Evolutionary conservation across 2,113 vertebrate genomes (phyloP), one percentile per base, ranked within the genome.

Genomic region (Dromaius novaehollandiae): DNA sequence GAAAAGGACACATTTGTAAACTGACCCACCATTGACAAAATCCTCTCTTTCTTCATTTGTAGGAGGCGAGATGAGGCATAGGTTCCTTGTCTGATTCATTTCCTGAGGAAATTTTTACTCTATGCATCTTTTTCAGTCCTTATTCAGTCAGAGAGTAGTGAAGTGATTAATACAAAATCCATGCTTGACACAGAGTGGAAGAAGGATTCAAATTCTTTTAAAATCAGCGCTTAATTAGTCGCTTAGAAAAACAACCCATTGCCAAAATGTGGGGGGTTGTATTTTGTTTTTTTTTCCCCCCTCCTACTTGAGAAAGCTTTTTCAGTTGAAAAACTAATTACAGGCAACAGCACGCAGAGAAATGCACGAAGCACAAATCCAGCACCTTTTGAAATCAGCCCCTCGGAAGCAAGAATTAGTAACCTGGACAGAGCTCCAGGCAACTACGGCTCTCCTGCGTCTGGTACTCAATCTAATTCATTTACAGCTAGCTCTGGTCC

Each of bases 1-100:
- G 90, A 95, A 91, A 91, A 98, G 95, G 96, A 97, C 93, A 89
- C 95, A 55, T 94, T 97, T 97, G 96, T 96, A 96, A 98, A 97
- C 87, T 96, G 97, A 97, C 96, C 97, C 96, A 95, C 96, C 97
- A 97, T 80, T 96, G 97, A 97, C 95, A 97, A 96, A 93, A 95
- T 94, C 89, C 93, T 96, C 93, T 86, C 90, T 87, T 78, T 83
- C 96, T 95, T 88, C 96, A 17, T 48, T 86, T 78, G 96, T 50
- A 89, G 95, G 96, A 96, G 93, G 88, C 69, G 51, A 89, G 95
- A 97, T 95, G 97, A 98, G 95, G 95, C 92, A 97, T 83, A 82
- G 84, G 95, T 88, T 96, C 93, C 97, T 96, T 38, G 89, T 96
- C 97, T 98, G 98, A 98, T 98, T 98, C 98, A 98, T 95, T 97